phyloP scores from a whole-genome alignment of 2,888 invertebrate species.

The Glyphotaelius pellucidus region DNA sequence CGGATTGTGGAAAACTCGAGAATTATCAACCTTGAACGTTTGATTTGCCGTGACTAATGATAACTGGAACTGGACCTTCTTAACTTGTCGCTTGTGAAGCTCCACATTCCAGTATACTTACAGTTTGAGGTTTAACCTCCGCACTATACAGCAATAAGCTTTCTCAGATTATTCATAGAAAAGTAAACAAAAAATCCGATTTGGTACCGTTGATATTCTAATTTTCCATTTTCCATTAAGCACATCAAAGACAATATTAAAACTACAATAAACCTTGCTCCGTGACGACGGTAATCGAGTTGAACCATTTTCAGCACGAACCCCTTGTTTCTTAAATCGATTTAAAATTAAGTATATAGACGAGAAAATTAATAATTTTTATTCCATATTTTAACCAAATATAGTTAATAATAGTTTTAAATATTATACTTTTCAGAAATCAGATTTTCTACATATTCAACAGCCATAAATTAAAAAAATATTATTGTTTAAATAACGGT shows the following conservation, averaged over 20 bases:
- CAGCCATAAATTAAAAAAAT: neutral
- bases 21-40: slow-evolving; percentile 41
- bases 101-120: neutral
- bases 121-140: neutral
- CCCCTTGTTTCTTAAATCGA: neutral
- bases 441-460: neutral
- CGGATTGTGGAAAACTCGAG: slow-evolving; percentile 45
- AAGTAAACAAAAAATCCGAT: neutral
- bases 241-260: neutral
- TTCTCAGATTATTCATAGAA: neutral
- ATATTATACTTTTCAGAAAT: neutral
- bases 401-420: neutral
- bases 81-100: neutral
- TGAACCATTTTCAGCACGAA: neutral
- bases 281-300: neutral
- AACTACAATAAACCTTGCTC: neutral
- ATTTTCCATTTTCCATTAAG: no score
- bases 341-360: neutral
- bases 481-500: no score
- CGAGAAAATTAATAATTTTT: neutral
- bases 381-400: neutral
- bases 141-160: neutral
- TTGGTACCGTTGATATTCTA: neutral
- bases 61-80: slow-evolving; percentile 14
- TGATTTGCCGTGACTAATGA: slow-evolving; percentile 12